Conservation (phyloP, 2,113 vertebrate species). For the Cyprinodon tularosa region DNA sequence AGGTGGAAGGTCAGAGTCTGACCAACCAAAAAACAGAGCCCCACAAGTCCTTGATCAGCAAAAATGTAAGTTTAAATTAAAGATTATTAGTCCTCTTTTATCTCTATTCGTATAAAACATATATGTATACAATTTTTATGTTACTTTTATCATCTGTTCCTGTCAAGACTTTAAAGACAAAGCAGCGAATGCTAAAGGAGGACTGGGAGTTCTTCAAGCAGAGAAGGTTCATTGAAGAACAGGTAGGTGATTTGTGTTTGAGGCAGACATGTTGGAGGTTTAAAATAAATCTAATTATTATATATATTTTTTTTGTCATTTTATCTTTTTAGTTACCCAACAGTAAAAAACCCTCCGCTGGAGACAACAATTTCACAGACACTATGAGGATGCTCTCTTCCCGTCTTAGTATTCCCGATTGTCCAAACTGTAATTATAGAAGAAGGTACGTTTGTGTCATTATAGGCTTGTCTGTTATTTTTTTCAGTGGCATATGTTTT, state of each 20-base stretch:
- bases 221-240: conserved; percentile 91
- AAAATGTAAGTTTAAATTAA: conserved; percentile 74
- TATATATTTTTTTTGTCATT: conserved; percentile 42
- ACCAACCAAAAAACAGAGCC: conserved; percentile 80
- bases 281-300: neutral
- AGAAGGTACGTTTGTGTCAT: conserved; percentile 83
- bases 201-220: conserved; percentile 98
- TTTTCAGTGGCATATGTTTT: neutral
- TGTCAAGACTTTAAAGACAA: conserved; percentile 89
- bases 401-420: conserved; percentile 92
- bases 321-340: conserved; percentile 82
- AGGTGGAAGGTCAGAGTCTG: conserved; percentile 79
- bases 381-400: conserved; percentile 95
- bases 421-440: conserved; percentile 97
- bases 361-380: conserved; percentile 93
- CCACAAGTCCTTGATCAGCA: conserved; percentile 82
- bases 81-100: neutral
- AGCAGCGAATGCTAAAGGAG: conserved; percentile 91
- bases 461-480: neutral
- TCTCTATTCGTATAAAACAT: neutral
- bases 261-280: neutral
- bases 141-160: conserved; percentile 14
- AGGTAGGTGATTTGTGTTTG: conserved; percentile 76
- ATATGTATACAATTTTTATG: too few species aligned
- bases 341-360: conserved; percentile 87